These are phyloP conservation scores for Virgularia gustaviana DNA, from an alignment of 92 coral and sea anemone species.

Conservation along the genomic window DNA sequence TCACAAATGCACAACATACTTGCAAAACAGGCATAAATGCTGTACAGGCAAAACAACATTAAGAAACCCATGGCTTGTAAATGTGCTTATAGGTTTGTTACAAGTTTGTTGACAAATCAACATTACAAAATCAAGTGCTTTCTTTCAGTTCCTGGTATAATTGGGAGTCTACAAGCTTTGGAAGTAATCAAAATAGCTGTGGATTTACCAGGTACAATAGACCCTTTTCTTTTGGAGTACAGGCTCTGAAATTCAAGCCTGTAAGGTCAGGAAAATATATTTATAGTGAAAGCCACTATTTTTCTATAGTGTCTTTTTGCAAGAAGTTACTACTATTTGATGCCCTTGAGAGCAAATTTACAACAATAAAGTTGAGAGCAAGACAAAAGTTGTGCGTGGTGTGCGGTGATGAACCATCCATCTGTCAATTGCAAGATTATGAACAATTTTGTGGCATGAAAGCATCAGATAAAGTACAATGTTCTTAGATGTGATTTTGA, in stretches of 20 bases:
- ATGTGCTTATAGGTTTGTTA: no score
- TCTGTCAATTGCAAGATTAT: constrained; percentile 69
- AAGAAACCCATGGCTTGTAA: no score
- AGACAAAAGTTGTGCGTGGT: constrained; percentile 64
- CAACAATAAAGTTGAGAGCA: constrained; percentile 72
- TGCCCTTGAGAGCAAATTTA: constrained; percentile 80
- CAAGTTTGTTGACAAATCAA: no score
- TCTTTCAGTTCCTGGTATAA: constrained; percentile 82
- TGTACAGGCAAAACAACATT: no score
- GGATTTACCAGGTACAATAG: constrained; percentile 77
- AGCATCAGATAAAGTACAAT: constrained; percentile 92
- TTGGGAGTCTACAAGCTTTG: constrained; percentile 90
- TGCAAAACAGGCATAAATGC: no score
- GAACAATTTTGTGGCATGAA: constrained; percentile 92
- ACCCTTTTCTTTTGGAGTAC: no score
- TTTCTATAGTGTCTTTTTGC: constrained; percentile 58
- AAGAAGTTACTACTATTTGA: constrained; percentile 80
- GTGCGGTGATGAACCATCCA: constrained; percentile 84
- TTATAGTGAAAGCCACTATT: constrained; percentile 5
- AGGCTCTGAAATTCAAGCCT: background rate
- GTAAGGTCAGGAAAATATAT: background rate
- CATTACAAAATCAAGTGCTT: background rate
- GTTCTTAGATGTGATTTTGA: no score
- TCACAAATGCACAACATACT: no score
- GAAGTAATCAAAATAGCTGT: constrained; percentile 83